Conservation (phyloP, 2,888 invertebrate species). For the Sarcophaga rosellei region DNA sequence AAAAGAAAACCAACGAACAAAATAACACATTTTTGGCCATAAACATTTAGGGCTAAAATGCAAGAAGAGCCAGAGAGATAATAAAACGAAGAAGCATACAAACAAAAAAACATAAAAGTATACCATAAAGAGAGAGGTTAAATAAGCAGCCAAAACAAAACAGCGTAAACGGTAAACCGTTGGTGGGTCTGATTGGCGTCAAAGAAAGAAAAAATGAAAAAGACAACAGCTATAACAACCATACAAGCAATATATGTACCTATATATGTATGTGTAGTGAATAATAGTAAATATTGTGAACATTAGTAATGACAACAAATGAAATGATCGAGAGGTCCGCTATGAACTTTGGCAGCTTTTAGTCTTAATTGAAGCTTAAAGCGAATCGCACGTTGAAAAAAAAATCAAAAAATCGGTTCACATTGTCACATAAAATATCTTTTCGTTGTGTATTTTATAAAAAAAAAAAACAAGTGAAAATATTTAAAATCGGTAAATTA, state of each 20-base stretch:
- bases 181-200: neutral
- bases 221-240: conserved; percentile 12
- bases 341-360: conserved; percentile 62
- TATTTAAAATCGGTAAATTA: neutral
- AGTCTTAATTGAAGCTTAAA: conserved; percentile 71
- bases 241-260: neutral
- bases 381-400: conserved; percentile 67
- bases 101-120: neutral
- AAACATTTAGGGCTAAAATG: neutral
- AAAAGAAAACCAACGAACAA: neutral
- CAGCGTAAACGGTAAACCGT: neutral
- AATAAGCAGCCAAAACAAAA: neutral
- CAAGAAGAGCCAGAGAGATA: neutral
- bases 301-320: conserved; percentile 58
- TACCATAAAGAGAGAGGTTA: neutral
- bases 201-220: neutral
- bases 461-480: neutral
- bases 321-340: conserved; percentile 41
- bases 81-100: neutral
- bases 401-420: conserved; percentile 24
- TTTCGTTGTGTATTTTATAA: neutral
- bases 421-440: conserved; percentile 7
- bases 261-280: too few relatives aligned
- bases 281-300: conserved; percentile 1
- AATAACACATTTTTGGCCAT: neutral